Evolutionary conservation across 2,113 vertebrate species (phyloP), one percentile per base, ranked within the genome.

Genomic region (Podocnemis expansa): DNA sequence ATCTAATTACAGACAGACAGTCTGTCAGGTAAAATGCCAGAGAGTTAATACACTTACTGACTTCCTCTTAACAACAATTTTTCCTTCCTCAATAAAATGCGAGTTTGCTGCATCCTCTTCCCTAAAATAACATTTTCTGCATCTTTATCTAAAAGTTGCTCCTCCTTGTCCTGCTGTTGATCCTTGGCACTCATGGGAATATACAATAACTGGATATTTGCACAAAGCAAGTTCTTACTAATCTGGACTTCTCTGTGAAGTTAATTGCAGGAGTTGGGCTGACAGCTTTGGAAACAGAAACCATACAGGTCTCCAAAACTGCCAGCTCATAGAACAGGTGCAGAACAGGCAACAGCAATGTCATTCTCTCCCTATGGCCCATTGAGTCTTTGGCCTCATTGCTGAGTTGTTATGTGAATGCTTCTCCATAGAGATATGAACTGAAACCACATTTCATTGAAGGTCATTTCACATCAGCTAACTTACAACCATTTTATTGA

Each of bases 41-140:
- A 91, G 81, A 94, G 27, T 78, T 92, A 70, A 88, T 27, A 80
- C 34, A 34, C 87, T 91, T 91, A 85, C 76, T 87, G 76, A 84
- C 76, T 95, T 79, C 80, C 54, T 88, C 4, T 56, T 87, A 84
- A 80, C 54, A 95, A 84, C 19, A 81, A 2, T 78, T 84, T 84
- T 91, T 94, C 83, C 52, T 94, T 41, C 51, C 14, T 81, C n/a
- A 70, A 70, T 70, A 70, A 38, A 38, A n/a, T 19, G 34, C 5
- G 10, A 70, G n/a, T 70, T 38, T 70, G 63, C 63, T 5, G 9
- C n/a, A 70, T n/a, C n/a, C 63, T 70, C n/a, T 67, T n/a, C 63
- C 6, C 6, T 34, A 19, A n/a, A 67, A n/a, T 9, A n/a, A n/a
- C 63, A 67, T 34, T 67, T 38, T 67, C 63, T n/a, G 63, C 34